Conservation (phyloP, 1,140 invertebrate genomes). For the Caenorhabditis latens region DNA sequence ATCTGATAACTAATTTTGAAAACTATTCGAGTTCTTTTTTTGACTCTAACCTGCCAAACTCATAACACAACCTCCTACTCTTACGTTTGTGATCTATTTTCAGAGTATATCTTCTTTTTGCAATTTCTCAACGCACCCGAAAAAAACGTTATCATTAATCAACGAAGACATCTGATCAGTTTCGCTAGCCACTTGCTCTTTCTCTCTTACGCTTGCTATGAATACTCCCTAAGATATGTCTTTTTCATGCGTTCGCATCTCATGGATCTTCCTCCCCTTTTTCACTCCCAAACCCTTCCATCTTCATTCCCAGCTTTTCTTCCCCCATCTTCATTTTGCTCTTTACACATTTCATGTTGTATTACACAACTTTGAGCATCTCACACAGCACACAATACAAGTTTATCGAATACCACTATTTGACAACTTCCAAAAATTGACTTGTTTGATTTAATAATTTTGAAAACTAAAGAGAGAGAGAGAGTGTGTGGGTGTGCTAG, state of each 20-base stretch:
- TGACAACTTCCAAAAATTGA: neutral
- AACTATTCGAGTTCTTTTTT: too few species aligned
- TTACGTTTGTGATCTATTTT: too few species aligned
- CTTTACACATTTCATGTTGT: conserved; percentile 58
- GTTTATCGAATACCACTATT: conserved; percentile 21
- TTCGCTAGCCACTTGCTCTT: neutral
- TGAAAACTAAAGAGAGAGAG: too few species aligned
- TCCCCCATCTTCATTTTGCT: conserved; percentile 54
- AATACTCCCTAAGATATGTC: conserved; percentile 11
- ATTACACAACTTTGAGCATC: conserved; percentile 51
- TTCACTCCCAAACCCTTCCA: conserved; percentile 29
- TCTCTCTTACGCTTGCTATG: neutral
- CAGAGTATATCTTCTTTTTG: too few species aligned
- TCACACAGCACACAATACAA: conserved; percentile 50
- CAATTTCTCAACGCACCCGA: neutral
- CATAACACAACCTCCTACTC: too few species aligned
- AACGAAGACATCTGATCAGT: too few species aligned
- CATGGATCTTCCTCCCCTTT: neutral
- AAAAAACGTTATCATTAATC: too few species aligned
- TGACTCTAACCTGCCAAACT: too few species aligned
- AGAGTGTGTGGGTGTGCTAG: too few species aligned
- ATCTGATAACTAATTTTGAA: too few species aligned
- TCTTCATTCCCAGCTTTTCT: conserved; percentile 58
- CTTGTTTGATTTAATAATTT: too few species aligned
- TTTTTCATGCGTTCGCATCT: conserved; percentile 13